phyloP scores from a whole-genome alignment of 2,113 vertebrate species.

The Pygoscelis adeliae region DNA sequence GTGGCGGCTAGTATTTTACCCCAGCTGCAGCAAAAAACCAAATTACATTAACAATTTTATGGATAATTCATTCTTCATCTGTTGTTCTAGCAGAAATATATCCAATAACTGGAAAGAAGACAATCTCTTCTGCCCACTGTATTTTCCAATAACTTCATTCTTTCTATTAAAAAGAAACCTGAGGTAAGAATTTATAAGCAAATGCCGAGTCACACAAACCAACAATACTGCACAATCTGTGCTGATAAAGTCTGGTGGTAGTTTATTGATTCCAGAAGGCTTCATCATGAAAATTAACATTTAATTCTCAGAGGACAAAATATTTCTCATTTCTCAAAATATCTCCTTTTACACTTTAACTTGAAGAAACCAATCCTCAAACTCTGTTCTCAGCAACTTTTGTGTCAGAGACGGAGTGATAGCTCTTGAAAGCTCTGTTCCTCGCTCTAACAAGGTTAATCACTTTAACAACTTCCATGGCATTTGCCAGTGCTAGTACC shows the following conservation, averaged over 20 bases:
- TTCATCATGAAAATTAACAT: slow-evolving; percentile 9
- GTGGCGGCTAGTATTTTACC: background rate
- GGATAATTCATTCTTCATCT: slow-evolving; percentile 4
- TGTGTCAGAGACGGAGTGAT: slow-evolving; percentile 17
- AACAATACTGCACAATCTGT: background rate
- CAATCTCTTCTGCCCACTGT: background rate
- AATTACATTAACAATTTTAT: background rate
- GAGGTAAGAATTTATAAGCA: slow-evolving; percentile 14
- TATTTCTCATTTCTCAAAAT: background rate
- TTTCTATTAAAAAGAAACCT: background rate
- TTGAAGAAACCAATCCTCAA: background rate
- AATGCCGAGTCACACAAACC: background rate
- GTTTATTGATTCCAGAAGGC: background rate
- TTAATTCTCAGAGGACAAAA: slow-evolving; percentile 8
- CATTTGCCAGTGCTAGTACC: slow-evolving; percentile 25
- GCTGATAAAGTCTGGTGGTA: background rate
- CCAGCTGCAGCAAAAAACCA: background rate
- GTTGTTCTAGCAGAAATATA: background rate
- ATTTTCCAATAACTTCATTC: background rate
- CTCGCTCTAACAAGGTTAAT: slow-evolving; percentile 52
- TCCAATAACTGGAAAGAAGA: background rate
- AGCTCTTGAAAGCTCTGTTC: background rate
- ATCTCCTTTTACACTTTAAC: background rate
- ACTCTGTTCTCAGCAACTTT: slow-evolving; percentile 33
- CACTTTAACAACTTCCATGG: slow-evolving; percentile 62